Base-by-base conservation (phyloP, 2,888 invertebrate species). In the Machimus atricapillus region DNA sequence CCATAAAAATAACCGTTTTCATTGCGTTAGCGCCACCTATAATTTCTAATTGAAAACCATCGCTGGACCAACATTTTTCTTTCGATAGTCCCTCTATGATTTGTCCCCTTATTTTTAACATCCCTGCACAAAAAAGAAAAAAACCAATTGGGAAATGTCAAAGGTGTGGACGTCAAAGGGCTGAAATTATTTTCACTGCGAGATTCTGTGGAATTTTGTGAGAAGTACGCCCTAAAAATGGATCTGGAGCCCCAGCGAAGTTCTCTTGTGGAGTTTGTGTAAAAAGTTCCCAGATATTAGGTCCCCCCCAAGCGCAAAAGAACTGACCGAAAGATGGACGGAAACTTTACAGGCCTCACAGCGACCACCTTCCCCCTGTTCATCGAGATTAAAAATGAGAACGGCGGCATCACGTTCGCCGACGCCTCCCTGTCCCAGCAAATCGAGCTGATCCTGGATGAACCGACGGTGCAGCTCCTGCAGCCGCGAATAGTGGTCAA, bases 371-470 rank as follows among this genome's bases (percentile, higher is more conserved):
- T 89, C 86, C 89, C 89, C 40, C 87, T 89, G n/a, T 89, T 88
- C 81, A 88, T 89, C 76, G 89, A 89, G 86, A 88, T 89, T 79
- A 89, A 89, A 87, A 89, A 88, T 85, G 92, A 92, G 88, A 90
- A 92, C 89, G 92, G 92, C 88, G 56, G 56, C 9, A 89, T 92
- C 87, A 90, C 92, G 89, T 91, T 92, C 89, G 92, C 91, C 89
- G 92, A 92, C 90, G 91, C 90, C 89, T 91, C 92, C 89, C 90
- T 92, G 89, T 92, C 92, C 89, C 92, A 92, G 91, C 92, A 92
- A 91, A 92, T 92, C 91, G 92, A 92, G 92, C 92, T 92, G 91
- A 92, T 92, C 88, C 90, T 92, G 88, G 92, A 92, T 89, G 92
- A 92, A 89, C 91, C 92, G n/a, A 87, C 87, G 23, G 81, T 88